Base-by-base conservation (phyloP, 2,113 vertebrate genomes). In the Emydocephalus ijimae region DNA sequence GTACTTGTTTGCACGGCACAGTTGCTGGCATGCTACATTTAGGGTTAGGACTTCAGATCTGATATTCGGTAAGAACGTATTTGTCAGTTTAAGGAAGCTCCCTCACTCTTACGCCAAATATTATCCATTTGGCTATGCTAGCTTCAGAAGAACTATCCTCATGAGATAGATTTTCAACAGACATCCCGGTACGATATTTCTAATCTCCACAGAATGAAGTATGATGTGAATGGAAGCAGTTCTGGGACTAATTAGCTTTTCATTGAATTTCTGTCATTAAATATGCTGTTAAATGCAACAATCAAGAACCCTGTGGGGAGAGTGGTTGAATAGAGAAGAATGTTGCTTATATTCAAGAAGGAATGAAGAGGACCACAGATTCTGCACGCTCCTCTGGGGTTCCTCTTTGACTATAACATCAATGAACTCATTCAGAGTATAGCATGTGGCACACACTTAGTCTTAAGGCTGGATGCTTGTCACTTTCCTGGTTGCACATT, bases 401-500 rank as follows among this genome's bases (percentile, higher is more conserved):
- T 48, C 85, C 3, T 52, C 86, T 55, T 92, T 90, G 91, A 43
- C 7, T 14, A 48, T 95, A 57, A 88, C 92, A 96, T 86, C 93
- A 89, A 21, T 91, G 92, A 61, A 52, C 95, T 89, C 88, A 93
- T 95, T 92, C 89, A 92, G 88, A 94, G 55, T 81, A 64, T 0
- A 0, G 24, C 94, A 94, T 90, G 95, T 10, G 88, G 94, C 91
- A 0, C 0, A 89, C 91, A 91, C 64, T 96, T 91, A 64, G 3
- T 88, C 24, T 91, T 34, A 85, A 93, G 54, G 64, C 3, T 96
- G 96, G 94, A 93, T 74, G 14, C 81, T 15, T 5, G 94, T 92
- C 61, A 1, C 86, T 93, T 92, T 94, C 92, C 26, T 96, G 95
- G 95, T 96, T 92, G 95, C 43, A 97, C 96, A 95, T 52, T 69